Conservation (phyloP, 35 echinoderm and acorn worm genomes). For the Apostichopus californicus region DNA sequence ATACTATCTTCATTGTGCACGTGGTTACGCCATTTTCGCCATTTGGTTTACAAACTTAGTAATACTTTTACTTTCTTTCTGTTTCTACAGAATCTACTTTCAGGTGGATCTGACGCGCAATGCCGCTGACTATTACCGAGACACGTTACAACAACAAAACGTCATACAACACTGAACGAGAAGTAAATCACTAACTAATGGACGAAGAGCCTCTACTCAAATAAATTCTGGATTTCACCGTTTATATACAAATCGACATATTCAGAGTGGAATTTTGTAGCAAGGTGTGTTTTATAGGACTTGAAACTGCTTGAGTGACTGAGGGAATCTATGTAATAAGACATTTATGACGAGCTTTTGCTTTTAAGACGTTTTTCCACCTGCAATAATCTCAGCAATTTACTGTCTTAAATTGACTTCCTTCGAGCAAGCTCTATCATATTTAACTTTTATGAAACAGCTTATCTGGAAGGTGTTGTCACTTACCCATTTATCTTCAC, state of each 20-base stretch:
- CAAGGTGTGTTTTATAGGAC: not conserved
- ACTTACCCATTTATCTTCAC: not conserved
- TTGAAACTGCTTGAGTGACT: not conserved
- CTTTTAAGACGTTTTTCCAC: conserved; percentile 13
- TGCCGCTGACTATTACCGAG: not conserved
- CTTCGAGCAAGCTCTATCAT: not conserved
- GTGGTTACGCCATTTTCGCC: too few species aligned
- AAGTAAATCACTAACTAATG: not conserved
- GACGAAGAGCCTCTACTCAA: not conserved
- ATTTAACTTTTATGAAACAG: conserved; percentile 11
- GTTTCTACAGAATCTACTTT: too few species aligned
- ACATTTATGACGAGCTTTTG: not conserved
- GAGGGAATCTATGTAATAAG: not conserved
- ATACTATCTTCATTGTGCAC: too few species aligned
- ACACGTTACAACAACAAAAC: not conserved
- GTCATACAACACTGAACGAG: not conserved
- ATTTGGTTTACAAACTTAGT: too few species aligned
- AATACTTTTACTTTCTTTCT: too few species aligned
- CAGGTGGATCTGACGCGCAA: not conserved
- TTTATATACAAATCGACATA: not conserved
- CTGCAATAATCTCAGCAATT: not conserved
- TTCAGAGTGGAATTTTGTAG: not conserved
- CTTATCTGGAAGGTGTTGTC: not conserved
- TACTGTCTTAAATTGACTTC: not conserved
- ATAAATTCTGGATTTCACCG: not conserved